Conservation (phyloP, 2,888 invertebrate species). For the Rhagium mordax region DNA sequence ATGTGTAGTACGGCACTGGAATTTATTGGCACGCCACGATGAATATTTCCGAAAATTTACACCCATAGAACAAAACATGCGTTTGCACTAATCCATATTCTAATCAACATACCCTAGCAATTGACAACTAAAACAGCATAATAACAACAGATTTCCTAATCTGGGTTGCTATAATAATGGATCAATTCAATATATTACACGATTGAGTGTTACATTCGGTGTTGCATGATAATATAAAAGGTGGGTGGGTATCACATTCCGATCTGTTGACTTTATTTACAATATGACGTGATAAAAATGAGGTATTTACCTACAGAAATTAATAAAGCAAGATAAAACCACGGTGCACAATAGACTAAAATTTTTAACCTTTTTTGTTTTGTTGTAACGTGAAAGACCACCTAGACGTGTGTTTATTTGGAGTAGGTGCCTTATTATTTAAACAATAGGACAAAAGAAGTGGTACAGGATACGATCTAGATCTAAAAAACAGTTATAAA, state of each 20-base stretch:
- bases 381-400: too few species aligned
- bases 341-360: not conserved
- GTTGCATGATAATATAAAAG: conserved; percentile 24
- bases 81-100: too few species aligned
- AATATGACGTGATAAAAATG: conserved; percentile 32
- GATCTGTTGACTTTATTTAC: conserved; percentile 45
- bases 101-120: too few species aligned
- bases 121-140: too few species aligned
- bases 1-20: too few species aligned
- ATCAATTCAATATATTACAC: not conserved
- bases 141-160: too few species aligned
- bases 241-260: conserved; percentile 49
- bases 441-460: not conserved
- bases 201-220: not conserved
- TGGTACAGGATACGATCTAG: not conserved
- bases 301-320: not conserved
- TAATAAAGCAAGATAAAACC: not conserved
- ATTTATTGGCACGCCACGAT: too few species aligned
- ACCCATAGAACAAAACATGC: too few species aligned
- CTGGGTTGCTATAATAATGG: too few species aligned
- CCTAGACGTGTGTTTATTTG: not conserved
- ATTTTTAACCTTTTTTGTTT: not conserved
- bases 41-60: too few species aligned
- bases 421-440: not conserved
- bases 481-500: not conserved